Evolutionary conservation across 2,113 vertebrate species (phyloP).

Genomic region (Hemichromis elongatus): DNA sequence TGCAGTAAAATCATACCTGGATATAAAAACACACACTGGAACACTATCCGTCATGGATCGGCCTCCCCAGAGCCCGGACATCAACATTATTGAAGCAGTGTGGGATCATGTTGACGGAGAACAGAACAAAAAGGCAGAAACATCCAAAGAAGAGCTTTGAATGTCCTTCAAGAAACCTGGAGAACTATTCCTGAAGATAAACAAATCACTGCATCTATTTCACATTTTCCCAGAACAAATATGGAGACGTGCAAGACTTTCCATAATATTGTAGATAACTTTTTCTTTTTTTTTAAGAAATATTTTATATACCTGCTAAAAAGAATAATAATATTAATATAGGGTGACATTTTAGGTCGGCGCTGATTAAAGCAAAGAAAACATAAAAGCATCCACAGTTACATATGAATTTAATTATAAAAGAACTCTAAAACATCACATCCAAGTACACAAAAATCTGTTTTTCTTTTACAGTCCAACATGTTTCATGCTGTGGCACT

Average conservation of each 20-base stretch:
- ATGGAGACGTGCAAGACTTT: background rate
- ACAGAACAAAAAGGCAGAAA: background rate
- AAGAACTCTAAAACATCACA: constrained; percentile 2
- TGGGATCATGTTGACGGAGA: background rate
- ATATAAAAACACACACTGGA: background rate
- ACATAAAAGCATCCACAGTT: background rate
- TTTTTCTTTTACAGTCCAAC: background rate
- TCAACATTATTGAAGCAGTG: background rate
- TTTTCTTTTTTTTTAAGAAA: background rate
- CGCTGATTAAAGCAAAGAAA: background rate
- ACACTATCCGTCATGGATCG: background rate
- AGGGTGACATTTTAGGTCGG: background rate
- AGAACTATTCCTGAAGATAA: background rate
- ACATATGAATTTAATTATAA: constrained; percentile 42
- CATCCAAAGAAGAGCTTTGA: background rate
- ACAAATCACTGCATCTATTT: background rate
- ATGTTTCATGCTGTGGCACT: background rate
- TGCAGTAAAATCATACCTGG: background rate
- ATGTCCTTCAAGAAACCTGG: background rate
- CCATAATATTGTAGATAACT: background rate
- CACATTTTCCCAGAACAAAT: background rate
- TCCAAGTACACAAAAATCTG: background rate
- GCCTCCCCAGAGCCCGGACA: background rate
- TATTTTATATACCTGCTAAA: background rate
- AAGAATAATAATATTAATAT: background rate